A percentile compares a stretch with the other conserved stretches of the same genome.
These are phyloP conservation scores for Halocynthia aurantium DNA, from an alignment of 23 tunicate genomes.

Conservation along the genomic window DNA sequence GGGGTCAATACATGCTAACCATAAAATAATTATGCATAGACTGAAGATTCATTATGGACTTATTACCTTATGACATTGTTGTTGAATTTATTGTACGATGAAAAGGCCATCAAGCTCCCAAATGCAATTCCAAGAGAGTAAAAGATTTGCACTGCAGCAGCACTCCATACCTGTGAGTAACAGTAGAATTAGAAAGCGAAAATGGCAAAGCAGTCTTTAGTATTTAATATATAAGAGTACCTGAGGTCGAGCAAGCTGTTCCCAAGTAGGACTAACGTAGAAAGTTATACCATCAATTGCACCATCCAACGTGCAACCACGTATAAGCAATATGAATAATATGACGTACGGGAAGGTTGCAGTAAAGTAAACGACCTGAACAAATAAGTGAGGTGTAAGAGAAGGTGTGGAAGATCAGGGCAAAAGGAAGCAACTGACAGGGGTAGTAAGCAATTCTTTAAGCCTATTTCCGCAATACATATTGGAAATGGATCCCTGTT, in stretches of 20 bases:
- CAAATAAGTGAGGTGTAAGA: too few species aligned
- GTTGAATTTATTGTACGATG: slow-evolving; percentile 44
- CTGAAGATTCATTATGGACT: too few species aligned
- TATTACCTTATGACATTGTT: slow-evolving; percentile 34
- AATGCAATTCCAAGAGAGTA: slow-evolving; percentile 52
- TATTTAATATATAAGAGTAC: neutral
- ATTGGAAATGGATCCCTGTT: too few species aligned
- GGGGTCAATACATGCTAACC: too few species aligned
- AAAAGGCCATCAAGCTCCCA: slow-evolving; percentile 37
- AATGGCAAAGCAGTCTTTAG: neutral
- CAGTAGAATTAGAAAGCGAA: neutral
- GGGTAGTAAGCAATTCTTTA: too few species aligned
- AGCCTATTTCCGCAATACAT: too few species aligned
- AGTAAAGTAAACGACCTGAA: slow-evolving; percentile 79
- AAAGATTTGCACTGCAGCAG: slow-evolving; percentile 45
- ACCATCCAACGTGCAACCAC: slow-evolving; percentile 76
- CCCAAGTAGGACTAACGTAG: slow-evolving; percentile 61
- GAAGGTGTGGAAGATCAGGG: too few species aligned
- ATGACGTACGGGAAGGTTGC: slow-evolving; percentile 79
- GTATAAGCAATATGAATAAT: slow-evolving; percentile 49
- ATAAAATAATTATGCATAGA: too few species aligned
- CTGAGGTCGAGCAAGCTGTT: slow-evolving; percentile 37
- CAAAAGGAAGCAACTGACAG: too few species aligned
- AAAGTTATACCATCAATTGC: slow-evolving; percentile 53
- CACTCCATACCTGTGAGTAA: slow-evolving; percentile 23